Conservation (phyloP, 2,888 invertebrate species). For the Melanotus villosus region DNA sequence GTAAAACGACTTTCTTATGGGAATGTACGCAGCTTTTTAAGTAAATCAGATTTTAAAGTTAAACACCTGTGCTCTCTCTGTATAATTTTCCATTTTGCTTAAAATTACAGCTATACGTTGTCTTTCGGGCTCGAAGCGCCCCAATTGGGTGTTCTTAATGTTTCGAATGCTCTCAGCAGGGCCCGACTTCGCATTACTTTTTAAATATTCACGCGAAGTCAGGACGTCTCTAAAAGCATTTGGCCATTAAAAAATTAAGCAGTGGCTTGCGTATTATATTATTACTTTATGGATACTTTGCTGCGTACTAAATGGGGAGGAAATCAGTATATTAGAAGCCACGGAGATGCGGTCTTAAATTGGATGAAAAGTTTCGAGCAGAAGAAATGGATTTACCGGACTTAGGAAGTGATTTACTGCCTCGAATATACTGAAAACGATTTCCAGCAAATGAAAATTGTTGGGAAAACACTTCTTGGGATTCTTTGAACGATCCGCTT, state of each 20-base stretch:
- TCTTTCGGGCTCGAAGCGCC: conserved; percentile 60
- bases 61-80: conserved; percentile 57
- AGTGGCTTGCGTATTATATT: conserved; percentile 67
- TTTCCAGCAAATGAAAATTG: neutral
- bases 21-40: conserved; percentile 44
- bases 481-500: neutral
- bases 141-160: conserved; percentile 63
- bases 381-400: conserved; percentile 42
- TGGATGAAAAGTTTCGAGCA: conserved; percentile 46
- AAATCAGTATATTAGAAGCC: conserved; percentile 59
- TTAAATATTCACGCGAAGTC: conserved; percentile 68
- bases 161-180: conserved; percentile 56
- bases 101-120: conserved; percentile 63
- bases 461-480: neutral
- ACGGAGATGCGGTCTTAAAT: conserved; percentile 41
- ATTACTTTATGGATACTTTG: conserved; percentile 69
- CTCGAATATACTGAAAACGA: neutral
- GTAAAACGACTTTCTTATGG: conserved; percentile 19
- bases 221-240: conserved; percentile 75
- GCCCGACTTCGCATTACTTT: conserved; percentile 64
- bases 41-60: conserved; percentile 58
- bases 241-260: conserved; percentile 76
- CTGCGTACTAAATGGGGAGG: conserved; percentile 65
- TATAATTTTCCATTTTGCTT: conserved; percentile 55
- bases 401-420: conserved; percentile 33